These are phyloP conservation scores for Drosophila jambulina DNA, from an alignment of 1,140 invertebrate species.

Conservation along the genomic window DNA sequence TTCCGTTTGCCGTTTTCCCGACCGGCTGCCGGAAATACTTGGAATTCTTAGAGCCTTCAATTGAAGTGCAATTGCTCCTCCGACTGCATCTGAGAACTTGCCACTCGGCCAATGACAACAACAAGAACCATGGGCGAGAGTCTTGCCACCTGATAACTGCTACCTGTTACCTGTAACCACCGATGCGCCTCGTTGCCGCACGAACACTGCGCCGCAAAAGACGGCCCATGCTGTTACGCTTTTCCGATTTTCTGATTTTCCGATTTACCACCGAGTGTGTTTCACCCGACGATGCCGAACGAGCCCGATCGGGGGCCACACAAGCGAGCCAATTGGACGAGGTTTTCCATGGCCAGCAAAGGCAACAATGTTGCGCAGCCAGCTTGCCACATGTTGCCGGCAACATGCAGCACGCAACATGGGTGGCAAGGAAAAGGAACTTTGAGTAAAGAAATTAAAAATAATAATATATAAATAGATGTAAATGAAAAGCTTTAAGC, in stretches of 20 bases:
- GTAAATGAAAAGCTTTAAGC: not conserved
- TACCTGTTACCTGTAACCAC: constrained; percentile 39
- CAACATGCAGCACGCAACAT: constrained; percentile 7
- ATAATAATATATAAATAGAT: not conserved
- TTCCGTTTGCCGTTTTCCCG: constrained; percentile 19
- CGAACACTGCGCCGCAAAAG: constrained; percentile 59
- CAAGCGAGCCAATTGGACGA: constrained; percentile 46
- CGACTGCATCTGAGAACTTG: constrained; percentile 19
- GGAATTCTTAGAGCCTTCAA: constrained; percentile 54
- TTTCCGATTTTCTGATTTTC: constrained; percentile 30
- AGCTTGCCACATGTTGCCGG: constrained; percentile 6
- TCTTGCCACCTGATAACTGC: constrained; percentile 10
- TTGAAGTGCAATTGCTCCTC: constrained; percentile 15
- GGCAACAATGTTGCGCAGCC: constrained; percentile 31
- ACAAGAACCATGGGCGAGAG: not conserved
- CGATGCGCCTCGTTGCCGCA: constrained; percentile 59
- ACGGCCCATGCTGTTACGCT: constrained; percentile 20
- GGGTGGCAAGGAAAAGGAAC: not conserved
- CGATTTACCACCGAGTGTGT: constrained; percentile 2
- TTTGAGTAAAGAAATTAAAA: not conserved
- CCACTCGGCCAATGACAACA: constrained; percentile 7
- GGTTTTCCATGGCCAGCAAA: not conserved
- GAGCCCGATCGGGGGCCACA: not conserved
- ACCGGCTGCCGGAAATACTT: constrained; percentile 64
- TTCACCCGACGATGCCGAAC: constrained; percentile 4